These are phyloP conservation scores for Xyrichtys novacula DNA, from an alignment of 2,797 vertebrate species.

Conservation along the genomic window DNA sequence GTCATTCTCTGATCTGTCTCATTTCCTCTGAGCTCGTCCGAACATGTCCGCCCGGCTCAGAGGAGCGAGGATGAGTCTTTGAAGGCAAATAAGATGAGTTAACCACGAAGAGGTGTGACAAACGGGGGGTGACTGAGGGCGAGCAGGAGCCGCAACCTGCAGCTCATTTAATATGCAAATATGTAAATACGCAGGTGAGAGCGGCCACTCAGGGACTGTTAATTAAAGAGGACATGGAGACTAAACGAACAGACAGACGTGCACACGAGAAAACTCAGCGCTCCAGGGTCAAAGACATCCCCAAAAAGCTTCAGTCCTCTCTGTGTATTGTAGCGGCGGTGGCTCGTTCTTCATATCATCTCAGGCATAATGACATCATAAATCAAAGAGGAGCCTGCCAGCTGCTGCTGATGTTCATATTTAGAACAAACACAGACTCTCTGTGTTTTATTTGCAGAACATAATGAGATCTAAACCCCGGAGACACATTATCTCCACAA, in stretches of 20 bases:
- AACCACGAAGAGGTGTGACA: conserved; percentile 4
- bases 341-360: neutral
- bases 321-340: neutral
- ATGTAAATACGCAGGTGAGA: conserved; percentile 69
- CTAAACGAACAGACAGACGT: conserved; percentile 42
- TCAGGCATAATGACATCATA: neutral
- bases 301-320: neutral
- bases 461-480: conserved; percentile 21
- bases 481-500: conserved; percentile 15
- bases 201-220: conserved; percentile 61
- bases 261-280: neutral
- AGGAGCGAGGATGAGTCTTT: conserved; percentile 21
- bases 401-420: conserved; percentile 2
- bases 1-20: conserved; percentile 47
- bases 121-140: conserved; percentile 10
- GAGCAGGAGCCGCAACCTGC: conserved; percentile 25
- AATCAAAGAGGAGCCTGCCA: conserved; percentile 10
- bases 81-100: conserved; percentile 9
- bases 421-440: conserved; percentile 10
- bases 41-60: conserved; percentile 29
- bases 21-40: conserved; percentile 53
- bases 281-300: conserved; percentile 20
- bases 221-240: conserved; percentile 68
- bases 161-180: conserved; percentile 55
- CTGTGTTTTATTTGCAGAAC: neutral